phyloP scores from a whole-genome alignment of 2,888 invertebrate species.

The Clanis bilineata region DNA sequence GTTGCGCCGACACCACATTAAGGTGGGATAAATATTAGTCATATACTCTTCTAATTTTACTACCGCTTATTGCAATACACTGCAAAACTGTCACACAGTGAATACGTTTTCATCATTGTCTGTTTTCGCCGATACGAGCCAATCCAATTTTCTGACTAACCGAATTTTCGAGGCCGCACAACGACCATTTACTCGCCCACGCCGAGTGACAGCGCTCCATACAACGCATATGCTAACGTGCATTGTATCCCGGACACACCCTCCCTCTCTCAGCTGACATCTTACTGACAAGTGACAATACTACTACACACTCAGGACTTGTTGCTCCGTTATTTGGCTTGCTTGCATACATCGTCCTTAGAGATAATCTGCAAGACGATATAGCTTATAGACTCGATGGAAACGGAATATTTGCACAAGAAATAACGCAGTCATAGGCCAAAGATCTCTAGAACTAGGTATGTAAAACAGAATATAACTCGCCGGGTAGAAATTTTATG shows the following conservation, averaged over 20 bases:
- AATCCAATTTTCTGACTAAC: conserved; percentile 66
- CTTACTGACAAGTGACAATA: conserved; percentile 47
- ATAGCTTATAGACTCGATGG: conserved; percentile 22
- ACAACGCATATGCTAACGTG: conserved; percentile 48
- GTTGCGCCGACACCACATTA: no score
- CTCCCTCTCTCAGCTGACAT: conserved; percentile 45
- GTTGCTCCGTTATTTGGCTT: conserved; percentile 48
- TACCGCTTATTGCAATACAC: conserved; percentile 24
- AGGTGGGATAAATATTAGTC: no score
- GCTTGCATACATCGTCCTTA: conserved; percentile 21
- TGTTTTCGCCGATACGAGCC: conserved; percentile 55
- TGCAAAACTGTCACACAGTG: conserved; percentile 30
- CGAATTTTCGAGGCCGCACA: conserved; percentile 52
- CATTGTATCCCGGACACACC: conserved; percentile 46
- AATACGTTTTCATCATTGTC: conserved; percentile 54
- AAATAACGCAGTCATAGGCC: no score
- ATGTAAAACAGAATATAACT: no score
- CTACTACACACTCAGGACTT: conserved; percentile 49
- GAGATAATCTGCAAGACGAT: conserved; percentile 12
- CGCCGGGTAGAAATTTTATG: no score
- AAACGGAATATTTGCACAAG: no score
- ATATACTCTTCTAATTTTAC: not conserved
- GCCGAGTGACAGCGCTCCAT: conserved; percentile 45
- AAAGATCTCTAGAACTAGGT: no score
- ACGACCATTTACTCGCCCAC: conserved; percentile 49